These are phyloP conservation scores for Pachyuromys duprasi DNA, from an alignment of 2,797 vertebrate genomes.

Conservation along the genomic window DNA sequence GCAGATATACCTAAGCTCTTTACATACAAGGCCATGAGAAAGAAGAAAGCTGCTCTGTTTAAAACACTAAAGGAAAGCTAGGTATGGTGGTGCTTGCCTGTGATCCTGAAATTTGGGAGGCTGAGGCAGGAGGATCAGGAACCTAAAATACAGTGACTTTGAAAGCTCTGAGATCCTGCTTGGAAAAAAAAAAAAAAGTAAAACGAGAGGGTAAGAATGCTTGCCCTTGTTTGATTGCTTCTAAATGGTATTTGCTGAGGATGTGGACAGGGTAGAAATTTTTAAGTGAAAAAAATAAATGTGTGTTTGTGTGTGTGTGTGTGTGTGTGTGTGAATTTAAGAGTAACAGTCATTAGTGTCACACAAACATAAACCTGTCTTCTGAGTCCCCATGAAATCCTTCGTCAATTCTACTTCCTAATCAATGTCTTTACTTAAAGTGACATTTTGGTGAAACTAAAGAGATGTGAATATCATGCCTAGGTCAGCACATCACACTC, in stretches of 20 bases:
- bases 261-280: neutral
- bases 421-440: neutral
- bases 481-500: neutral
- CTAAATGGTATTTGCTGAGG: neutral
- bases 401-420: slow-evolving; percentile 17
- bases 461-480: neutral
- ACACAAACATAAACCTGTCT: neutral
- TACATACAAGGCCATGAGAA: neutral
- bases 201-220: neutral
- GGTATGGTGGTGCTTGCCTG: neutral
- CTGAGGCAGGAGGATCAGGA: neutral
- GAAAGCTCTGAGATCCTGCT: neutral
- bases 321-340: neutral
- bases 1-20: neutral
- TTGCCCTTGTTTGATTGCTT: neutral
- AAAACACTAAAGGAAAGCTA: neutral
- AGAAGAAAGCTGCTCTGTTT: neutral
- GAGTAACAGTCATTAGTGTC: neutral
- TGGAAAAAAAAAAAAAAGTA: neutral
- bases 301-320: neutral
- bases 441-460: neutral
- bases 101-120: neutral
- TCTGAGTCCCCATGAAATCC: neutral
- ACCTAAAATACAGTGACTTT: neutral
- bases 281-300: neutral